These are phyloP conservation scores for Etheostoma cragini DNA, from an alignment of 2,113 vertebrate genomes.

Conservation along the genomic window DNA sequence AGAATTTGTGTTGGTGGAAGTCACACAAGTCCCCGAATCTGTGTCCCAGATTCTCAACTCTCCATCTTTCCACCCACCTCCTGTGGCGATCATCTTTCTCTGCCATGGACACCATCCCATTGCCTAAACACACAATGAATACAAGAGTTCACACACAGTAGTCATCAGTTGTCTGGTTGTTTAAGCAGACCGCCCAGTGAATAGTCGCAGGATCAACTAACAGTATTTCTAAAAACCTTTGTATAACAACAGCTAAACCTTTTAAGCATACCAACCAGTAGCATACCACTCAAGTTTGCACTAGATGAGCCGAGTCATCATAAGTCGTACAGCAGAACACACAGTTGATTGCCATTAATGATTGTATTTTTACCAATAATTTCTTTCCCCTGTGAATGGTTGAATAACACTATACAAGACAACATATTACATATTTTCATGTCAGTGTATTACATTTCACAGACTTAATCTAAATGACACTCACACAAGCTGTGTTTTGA, in stretches of 20 bases:
- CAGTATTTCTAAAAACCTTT: neutral
- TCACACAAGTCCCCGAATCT: constrained; percentile 71
- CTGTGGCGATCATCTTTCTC: constrained; percentile 79
- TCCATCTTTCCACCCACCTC: constrained; percentile 86
- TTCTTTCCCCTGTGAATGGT: neutral
- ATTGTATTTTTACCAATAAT: neutral
- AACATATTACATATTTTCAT: too few species aligned
- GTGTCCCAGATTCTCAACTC: constrained; percentile 84
- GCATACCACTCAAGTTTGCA: neutral
- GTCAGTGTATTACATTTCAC: neutral
- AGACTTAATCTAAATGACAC: neutral
- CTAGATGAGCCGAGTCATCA: neutral
- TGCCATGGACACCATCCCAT: constrained; percentile 88
- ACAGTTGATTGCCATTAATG: too few species aligned
- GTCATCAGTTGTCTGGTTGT: neutral
- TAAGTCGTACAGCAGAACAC: neutral
- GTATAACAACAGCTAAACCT: neutral
- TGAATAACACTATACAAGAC: too few species aligned
- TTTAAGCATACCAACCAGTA: neutral
- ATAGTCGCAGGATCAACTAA: neutral
- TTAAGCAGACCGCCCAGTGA: neutral
- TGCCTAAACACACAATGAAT: constrained; percentile 67
- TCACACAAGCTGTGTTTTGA: neutral
- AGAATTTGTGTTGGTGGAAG: constrained; percentile 78
- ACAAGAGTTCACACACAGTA: constrained; percentile 7